phyloP scores from a whole-genome alignment of 2,888 invertebrate species.

The Calameuta pallipes region DNA sequence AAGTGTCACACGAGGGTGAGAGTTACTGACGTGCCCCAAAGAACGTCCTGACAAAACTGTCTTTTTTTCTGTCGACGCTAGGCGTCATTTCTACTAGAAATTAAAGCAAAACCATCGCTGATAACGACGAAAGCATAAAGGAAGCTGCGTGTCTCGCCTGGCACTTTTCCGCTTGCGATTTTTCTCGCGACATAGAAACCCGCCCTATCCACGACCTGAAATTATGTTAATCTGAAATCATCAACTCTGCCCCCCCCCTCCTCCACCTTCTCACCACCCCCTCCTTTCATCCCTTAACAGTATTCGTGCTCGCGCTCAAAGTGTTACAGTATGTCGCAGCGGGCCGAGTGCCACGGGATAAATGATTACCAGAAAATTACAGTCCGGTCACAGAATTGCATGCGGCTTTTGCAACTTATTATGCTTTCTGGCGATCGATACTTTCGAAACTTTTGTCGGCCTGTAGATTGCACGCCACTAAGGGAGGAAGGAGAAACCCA shows the following conservation, averaged over 20 bases:
- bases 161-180: neutral
- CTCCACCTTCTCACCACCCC: no score
- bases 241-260: neutral
- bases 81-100: neutral
- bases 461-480: conserved; percentile 26
- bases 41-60: neutral
- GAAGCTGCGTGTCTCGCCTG: neutral
- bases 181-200: neutral
- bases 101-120: neutral
- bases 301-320: neutral
- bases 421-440: conserved; percentile 21
- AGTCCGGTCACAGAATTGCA: conserved; percentile 29
- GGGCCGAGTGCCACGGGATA: conserved; percentile 19
- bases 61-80: neutral
- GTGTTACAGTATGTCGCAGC: conserved; percentile 31
- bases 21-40: neutral
- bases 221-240: conserved; percentile 12
- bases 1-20: conserved; percentile 50
- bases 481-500: neutral
- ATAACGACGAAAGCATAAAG: neutral
- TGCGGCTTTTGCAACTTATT: conserved; percentile 19
- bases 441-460: conserved; percentile 24
- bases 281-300: neutral
- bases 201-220: neutral
- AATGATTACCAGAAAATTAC: conserved; percentile 53